A percentile compares a stretch with the other conserved stretches of the same genome.
These are phyloP conservation scores for Petroica traversi DNA, from an alignment of 2,113 vertebrate genomes.

Conservation along the genomic window DNA sequence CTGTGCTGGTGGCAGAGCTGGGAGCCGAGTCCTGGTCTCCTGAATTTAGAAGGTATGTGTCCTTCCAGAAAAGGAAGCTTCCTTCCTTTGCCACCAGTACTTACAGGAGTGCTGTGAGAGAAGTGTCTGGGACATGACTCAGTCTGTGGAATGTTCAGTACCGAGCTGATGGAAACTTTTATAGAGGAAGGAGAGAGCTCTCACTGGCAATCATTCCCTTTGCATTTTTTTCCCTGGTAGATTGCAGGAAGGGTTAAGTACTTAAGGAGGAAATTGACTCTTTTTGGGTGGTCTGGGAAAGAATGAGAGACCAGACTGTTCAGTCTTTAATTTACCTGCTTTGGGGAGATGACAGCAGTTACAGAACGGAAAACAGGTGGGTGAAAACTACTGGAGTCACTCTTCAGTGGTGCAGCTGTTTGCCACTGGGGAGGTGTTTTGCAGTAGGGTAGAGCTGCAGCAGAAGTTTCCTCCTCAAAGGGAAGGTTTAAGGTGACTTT, in stretches of 20 bases:
- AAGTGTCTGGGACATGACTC: background rate
- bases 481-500: background rate
- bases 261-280: background rate
- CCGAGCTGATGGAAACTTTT: background rate
- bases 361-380: slow-evolving; percentile 9
- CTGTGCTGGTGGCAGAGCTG: background rate
- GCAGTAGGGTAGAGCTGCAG: background rate
- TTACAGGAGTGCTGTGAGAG: background rate
- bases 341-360: background rate
- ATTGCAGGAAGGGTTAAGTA: slow-evolving; percentile 35
- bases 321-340: slow-evolving; percentile 43
- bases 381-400: background rate
- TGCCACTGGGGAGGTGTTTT: background rate
- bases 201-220: background rate
- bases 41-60: background rate
- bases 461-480: background rate
- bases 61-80: background rate
- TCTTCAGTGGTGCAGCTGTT: background rate
- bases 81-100: background rate
- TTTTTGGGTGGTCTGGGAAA: slow-evolving; percentile 50
- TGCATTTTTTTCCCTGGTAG: background rate
- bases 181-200: background rate
- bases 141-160: background rate
- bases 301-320: background rate
- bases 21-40: background rate